Percentiles rank a stretch among this genome's conserved stretches.
Evolutionary conservation across 1,140 invertebrate species (phyloP).

Genomic region (Glomeris maerens): DNA sequence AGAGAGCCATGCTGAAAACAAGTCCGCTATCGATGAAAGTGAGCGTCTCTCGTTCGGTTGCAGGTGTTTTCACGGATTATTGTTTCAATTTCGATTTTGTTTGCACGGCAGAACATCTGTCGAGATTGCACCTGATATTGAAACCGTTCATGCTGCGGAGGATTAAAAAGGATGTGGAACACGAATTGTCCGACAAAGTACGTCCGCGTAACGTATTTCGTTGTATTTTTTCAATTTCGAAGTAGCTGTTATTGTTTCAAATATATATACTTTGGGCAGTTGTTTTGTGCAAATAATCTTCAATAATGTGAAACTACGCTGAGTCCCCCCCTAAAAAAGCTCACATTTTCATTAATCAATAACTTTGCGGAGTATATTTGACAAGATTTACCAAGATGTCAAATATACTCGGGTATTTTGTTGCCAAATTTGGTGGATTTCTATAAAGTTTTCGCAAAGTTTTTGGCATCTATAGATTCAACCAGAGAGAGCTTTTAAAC

Average conservation of each 20-base stretch:
- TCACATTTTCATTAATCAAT: not conserved
- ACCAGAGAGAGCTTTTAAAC: too few species aligned
- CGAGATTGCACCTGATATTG: slow-evolving; percentile 82
- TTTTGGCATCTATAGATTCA: too few species aligned
- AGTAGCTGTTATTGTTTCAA: slow-evolving; percentile 4
- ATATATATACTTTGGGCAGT: slow-evolving; percentile 2
- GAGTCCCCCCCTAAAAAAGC: too few species aligned
- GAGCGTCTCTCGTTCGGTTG: slow-evolving; percentile 26
- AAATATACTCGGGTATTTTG: too few species aligned
- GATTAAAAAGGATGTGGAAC: slow-evolving; percentile 94
- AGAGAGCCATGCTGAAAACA: slow-evolving; percentile 90
- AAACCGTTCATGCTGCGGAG: slow-evolving; percentile 93
- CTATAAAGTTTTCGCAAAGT: too few species aligned
- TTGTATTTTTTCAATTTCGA: slow-evolving; percentile 11
- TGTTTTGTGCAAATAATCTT: too few species aligned
- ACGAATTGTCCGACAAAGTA: slow-evolving; percentile 92
- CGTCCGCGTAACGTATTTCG: slow-evolving; percentile 31
- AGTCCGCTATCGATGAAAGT: slow-evolving; percentile 92
- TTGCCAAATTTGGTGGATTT: too few species aligned
- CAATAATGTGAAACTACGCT: too few species aligned
- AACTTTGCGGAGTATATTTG: slow-evolving; percentile 6
- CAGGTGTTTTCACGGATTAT: slow-evolving; percentile 13
- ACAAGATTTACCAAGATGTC: too few species aligned
- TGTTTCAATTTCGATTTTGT: slow-evolving; percentile 15
- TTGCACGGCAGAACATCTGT: slow-evolving; percentile 64